Percentiles rank a stretch among this genome's conserved stretches.
These are phyloP conservation scores for Cacatua alba DNA, from an alignment of 2,113 vertebrate genomes.

Conservation along the genomic window DNA sequence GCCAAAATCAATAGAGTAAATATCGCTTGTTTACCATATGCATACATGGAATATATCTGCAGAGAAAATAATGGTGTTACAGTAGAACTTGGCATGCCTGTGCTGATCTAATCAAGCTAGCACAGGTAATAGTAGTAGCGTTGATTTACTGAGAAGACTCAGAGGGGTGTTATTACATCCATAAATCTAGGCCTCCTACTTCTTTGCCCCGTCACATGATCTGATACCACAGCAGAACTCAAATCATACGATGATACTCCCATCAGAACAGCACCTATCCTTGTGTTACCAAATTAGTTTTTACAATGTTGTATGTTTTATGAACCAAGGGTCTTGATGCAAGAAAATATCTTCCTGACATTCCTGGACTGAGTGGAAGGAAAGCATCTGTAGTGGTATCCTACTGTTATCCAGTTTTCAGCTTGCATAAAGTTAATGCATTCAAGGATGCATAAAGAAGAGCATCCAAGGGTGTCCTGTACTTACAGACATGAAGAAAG, in stretches of 20 bases:
- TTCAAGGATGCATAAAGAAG: not conserved
- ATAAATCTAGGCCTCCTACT: not conserved
- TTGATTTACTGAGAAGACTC: not conserved
- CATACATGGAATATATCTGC: not conserved
- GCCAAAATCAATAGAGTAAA: not conserved
- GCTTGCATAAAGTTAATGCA: not conserved
- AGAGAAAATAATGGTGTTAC: not conserved
- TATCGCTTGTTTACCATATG: not conserved
- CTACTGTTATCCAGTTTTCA: not conserved
- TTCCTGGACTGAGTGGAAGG: not conserved
- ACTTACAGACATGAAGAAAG: not conserved
- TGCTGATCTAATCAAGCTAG: not conserved
- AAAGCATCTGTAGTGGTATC: not conserved
- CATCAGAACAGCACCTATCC: not conserved
- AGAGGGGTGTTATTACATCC: too few species aligned
- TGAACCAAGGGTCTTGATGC: not conserved
- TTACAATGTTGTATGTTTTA: not conserved
- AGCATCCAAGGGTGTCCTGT: not conserved
- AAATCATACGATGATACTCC: not conserved
- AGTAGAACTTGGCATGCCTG: not conserved
- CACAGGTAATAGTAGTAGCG: not conserved
- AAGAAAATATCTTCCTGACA: not conserved
- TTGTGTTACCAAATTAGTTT: not conserved
- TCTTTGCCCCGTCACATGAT: not conserved
- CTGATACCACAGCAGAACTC: not conserved